Conservation (phyloP, 2,113 vertebrate genomes). For the Tenebrosternarchus preto region DNA sequence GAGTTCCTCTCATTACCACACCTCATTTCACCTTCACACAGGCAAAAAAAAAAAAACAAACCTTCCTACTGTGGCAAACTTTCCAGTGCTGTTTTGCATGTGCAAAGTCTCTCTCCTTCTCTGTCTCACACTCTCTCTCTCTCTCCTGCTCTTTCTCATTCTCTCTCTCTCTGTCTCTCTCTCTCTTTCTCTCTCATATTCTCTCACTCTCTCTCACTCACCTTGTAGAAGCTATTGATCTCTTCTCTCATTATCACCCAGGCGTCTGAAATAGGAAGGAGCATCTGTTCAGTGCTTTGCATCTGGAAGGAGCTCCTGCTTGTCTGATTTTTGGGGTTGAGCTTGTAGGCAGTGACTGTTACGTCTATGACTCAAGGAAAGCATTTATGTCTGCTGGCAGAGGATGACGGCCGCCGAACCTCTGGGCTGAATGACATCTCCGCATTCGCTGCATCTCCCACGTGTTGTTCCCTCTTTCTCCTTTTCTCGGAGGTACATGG, state of each 20-base stretch:
- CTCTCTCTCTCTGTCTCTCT: no score
- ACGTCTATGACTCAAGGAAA: conserved; percentile 22
- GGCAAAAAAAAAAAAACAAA: background rate
- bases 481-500: background rate
- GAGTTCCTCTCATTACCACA: conserved; percentile 40
- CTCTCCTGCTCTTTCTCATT: no score
- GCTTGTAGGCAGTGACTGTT: conserved; percentile 3
- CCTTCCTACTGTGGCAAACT: conserved; percentile 21
- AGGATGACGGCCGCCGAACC: background rate
- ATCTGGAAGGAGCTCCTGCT: background rate
- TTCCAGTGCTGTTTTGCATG: conserved; percentile 8
- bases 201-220: conserved; percentile 9
- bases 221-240: conserved; percentile 43
- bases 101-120: conserved; percentile 6
- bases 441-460: conserved; percentile 5
- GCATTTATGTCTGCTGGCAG: conserved; percentile 13
- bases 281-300: conserved; percentile 28
- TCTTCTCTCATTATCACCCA: conserved; percentile 50
- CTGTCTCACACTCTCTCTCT: no score
- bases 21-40: conserved; percentile 45
- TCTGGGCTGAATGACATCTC: conserved; percentile 14
- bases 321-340: conserved; percentile 12
- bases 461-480: conserved; percentile 12
- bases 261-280: conserved; percentile 11
- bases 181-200: no score